Evolutionary conservation across 2,888 invertebrate species (phyloP).

Genomic region (Melinaea menophilus): DNA sequence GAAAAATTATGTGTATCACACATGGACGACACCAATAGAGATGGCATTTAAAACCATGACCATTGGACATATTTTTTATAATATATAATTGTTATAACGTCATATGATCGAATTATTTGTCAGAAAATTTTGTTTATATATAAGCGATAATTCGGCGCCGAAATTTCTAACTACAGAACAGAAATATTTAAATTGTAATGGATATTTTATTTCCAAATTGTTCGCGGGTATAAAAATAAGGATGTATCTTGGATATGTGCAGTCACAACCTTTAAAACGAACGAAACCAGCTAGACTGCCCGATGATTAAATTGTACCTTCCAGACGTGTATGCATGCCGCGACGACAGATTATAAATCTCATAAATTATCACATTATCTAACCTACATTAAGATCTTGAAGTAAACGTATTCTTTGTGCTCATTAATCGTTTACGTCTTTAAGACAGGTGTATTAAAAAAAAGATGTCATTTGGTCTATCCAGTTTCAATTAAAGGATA

Average conservation of each 20-base stretch:
- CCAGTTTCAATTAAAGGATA: slow-evolving; percentile 16
- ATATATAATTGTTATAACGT: slow-evolving; percentile 54
- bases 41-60: slow-evolving; percentile 72
- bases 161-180: slow-evolving; percentile 35
- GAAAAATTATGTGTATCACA: slow-evolving; percentile 77
- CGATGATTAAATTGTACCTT: slow-evolving; percentile 62
- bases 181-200: slow-evolving; percentile 21
- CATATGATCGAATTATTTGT: slow-evolving; percentile 65
- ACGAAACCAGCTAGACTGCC: slow-evolving; percentile 54
- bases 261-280: slow-evolving; percentile 69
- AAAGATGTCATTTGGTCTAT: slow-evolving; percentile 31
- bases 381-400: slow-evolving; percentile 73
- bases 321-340: slow-evolving; percentile 62
- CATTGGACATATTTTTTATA: slow-evolving; percentile 59
- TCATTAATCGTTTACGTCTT: slow-evolving; percentile 36
- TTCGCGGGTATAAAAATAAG: slow-evolving; percentile 30
- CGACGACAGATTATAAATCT: slow-evolving; percentile 69
- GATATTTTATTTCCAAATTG: neutral
- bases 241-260: slow-evolving; percentile 61
- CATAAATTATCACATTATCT: slow-evolving; percentile 76
- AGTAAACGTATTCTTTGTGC: slow-evolving; percentile 72
- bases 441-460: slow-evolving; percentile 41
- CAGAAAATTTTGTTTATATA: slow-evolving; percentile 60
- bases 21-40: slow-evolving; percentile 76
- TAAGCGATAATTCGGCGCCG: slow-evolving; percentile 35